Evolutionary conservation across 2,797 vertebrate species (phyloP).

Genomic region (Toxotes lorentzi): DNA sequence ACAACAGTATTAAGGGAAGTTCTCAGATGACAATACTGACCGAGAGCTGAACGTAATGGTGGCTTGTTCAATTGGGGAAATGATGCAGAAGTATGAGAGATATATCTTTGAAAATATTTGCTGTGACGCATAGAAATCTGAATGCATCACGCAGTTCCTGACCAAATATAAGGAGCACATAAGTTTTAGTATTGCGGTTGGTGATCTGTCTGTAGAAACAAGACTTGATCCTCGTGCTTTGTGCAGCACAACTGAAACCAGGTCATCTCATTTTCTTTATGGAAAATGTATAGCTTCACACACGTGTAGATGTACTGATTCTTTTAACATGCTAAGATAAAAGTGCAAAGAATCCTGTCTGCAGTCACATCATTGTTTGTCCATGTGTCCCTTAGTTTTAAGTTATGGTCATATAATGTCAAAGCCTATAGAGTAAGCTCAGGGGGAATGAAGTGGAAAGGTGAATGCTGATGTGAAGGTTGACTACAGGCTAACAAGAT

Average conservation of each 20-base stretch:
- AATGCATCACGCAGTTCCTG: not conserved
- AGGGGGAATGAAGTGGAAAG: not conserved
- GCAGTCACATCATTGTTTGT: not conserved
- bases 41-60: not conserved
- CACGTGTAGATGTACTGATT: not conserved
- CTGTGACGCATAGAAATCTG: not conserved
- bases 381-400: not conserved
- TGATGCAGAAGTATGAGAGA: not conserved
- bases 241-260: conserved; percentile 21
- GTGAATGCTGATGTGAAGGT: not conserved
- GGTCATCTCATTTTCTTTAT: conserved; percentile 25
- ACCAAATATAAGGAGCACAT: not conserved
- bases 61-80: not conserved
- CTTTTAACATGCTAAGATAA: not conserved
- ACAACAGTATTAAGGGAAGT: conserved; percentile 26
- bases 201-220: not conserved
- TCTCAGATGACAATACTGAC: conserved; percentile 2
- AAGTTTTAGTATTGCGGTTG: not conserved
- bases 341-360: not conserved
- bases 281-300: not conserved
- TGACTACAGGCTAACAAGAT: not conserved
- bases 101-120: not conserved
- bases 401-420: not conserved
- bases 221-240: not conserved
- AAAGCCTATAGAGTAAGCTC: not conserved